A percentile compares a stretch with the other conserved stretches of the same genome.
These are phyloP conservation scores for Listrodromus nycthemerus DNA, from an alignment of 2,888 invertebrate species.

Conservation along the genomic window DNA sequence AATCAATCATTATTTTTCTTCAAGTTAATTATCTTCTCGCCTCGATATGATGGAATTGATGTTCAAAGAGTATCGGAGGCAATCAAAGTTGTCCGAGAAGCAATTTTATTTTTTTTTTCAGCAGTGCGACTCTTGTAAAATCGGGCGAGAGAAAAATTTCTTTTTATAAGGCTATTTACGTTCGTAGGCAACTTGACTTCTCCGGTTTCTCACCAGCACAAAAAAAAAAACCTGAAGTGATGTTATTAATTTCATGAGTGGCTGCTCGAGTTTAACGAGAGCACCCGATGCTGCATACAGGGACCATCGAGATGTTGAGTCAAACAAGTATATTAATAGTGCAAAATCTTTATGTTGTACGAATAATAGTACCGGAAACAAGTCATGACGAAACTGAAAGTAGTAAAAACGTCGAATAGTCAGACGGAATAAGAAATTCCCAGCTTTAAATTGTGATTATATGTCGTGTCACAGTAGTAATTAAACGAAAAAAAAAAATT, in stretches of 20 bases:
- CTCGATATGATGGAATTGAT: constrained; percentile 1
- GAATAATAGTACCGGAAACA: not conserved
- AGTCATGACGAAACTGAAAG: not conserved
- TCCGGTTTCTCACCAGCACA: not conserved
- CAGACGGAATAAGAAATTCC: not conserved
- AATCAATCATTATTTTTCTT: not conserved
- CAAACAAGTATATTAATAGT: not conserved
- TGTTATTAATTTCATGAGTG: constrained; percentile 6
- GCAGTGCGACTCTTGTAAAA: not conserved
- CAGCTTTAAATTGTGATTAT: not conserved
- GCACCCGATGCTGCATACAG: not conserved
- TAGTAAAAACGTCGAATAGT: not conserved
- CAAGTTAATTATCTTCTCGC: not conserved
- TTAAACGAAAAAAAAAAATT: not conserved
- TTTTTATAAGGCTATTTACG: constrained; percentile 1
- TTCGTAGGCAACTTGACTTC: not conserved
- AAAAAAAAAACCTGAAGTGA: not conserved
- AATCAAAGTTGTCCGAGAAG: constrained; percentile 12
- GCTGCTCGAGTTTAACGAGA: constrained; percentile 12
- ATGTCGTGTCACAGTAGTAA: not conserved
- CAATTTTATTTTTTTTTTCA: constrained; percentile 5
- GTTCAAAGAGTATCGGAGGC: not conserved
- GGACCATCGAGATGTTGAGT: not conserved
- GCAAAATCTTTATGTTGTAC: not conserved
- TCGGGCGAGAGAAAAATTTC: not conserved